Evolutionary conservation across 2,888 invertebrate species (phyloP).

Genomic region (Schizaphis graminum): DNA sequence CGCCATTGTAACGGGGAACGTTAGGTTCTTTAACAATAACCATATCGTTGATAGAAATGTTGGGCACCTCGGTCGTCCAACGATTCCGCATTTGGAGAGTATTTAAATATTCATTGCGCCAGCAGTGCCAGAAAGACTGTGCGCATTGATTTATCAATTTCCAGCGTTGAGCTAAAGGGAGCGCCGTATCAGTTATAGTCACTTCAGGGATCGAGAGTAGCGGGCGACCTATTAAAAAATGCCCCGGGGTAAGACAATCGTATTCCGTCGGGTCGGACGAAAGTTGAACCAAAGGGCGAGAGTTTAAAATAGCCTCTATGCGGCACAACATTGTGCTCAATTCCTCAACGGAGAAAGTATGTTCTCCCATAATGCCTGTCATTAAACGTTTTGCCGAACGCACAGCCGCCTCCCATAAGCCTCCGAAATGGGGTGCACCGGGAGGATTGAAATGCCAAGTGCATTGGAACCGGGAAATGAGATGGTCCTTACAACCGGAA

Average conservation of each 20-base stretch:
- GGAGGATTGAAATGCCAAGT: constrained; percentile 69
- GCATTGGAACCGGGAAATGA: constrained; percentile 66
- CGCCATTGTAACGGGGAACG: not conserved
- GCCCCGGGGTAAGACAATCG: not conserved
- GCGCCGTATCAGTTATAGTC: not conserved
- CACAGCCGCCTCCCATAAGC: constrained; percentile 69
- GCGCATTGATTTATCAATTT: not conserved
- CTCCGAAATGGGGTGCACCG: constrained; percentile 69
- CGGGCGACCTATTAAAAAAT: not conserved
- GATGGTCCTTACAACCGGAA: not conserved
- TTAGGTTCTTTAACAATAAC: not conserved
- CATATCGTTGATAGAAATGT: not conserved
- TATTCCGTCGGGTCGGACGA: not conserved
- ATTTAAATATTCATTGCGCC: not conserved
- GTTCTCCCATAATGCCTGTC: constrained; percentile 67
- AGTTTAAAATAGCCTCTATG: not conserved
- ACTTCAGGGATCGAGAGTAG: not conserved
- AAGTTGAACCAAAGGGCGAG: not conserved
- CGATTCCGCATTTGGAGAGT: not conserved
- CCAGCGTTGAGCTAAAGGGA: too few relatives aligned
- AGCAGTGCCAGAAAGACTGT: not conserved
- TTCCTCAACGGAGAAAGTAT: not conserved
- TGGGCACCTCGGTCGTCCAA: not conserved
- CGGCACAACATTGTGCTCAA: not conserved
- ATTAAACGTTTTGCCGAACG: constrained; percentile 69